Conservation (phyloP, 2,113 vertebrate species). For the Mobula birostris region DNA sequence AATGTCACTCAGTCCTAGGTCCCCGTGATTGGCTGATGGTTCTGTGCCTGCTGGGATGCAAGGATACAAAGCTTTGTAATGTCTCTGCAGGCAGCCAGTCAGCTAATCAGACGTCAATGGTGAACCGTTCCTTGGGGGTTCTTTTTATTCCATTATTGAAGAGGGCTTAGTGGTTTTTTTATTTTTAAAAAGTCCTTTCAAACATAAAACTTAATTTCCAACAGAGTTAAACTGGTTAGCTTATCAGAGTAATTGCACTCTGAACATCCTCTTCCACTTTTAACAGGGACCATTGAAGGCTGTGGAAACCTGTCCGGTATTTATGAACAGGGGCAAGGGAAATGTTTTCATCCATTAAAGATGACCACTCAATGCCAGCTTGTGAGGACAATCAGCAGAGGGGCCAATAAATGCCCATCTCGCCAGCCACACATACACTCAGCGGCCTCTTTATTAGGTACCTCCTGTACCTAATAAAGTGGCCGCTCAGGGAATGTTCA, state of each 20-base stretch:
- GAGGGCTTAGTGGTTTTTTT: slow-evolving; percentile 41
- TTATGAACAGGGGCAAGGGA: neutral
- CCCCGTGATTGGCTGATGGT: slow-evolving; percentile 53
- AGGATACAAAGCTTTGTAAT: slow-evolving; percentile 48
- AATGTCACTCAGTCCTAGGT: slow-evolving; percentile 46
- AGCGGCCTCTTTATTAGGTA: too few species aligned
- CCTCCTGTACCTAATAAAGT: too few species aligned
- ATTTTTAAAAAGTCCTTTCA: slow-evolving; percentile 48
- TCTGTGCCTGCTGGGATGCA: slow-evolving; percentile 52
- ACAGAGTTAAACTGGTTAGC: slow-evolving; percentile 45
- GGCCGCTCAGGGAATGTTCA: neutral
- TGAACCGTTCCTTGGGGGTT: slow-evolving; percentile 46
- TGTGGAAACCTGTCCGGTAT: neutral
- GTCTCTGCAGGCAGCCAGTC: slow-evolving; percentile 53
- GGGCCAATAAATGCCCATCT: neutral
- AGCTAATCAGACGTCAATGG: slow-evolving; percentile 56
- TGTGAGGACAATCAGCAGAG: neutral
- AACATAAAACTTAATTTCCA: slow-evolving; percentile 47
- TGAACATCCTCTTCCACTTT: neutral
- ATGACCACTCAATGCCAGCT: neutral
- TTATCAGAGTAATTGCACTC: neutral
- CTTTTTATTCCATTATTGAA: slow-evolving; percentile 53
- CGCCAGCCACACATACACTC: neutral
- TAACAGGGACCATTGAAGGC: neutral
- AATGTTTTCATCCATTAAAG: neutral